phyloP scores from a whole-genome alignment of 2,888 invertebrate genomes.

The Habroteleia sp. region DNA sequence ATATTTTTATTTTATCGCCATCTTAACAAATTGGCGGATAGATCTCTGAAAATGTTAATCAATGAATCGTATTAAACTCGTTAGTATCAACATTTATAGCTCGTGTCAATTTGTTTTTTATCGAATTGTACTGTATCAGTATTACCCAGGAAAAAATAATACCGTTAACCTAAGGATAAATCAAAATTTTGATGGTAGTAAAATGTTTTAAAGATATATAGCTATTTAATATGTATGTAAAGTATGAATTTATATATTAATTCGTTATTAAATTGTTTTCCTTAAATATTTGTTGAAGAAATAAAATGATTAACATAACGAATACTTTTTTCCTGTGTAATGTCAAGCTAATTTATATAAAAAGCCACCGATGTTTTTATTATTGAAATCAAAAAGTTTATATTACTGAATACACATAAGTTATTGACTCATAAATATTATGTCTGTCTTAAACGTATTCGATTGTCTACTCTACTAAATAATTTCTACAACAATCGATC shows the following conservation, averaged over 20 bases:
- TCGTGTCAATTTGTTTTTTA: constrained; percentile 32
- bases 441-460: constrained; percentile 17
- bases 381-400: not conserved
- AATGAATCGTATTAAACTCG: constrained; percentile 35
- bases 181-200: too few relatives aligned
- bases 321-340: too few relatives aligned
- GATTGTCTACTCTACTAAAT: constrained; percentile 27
- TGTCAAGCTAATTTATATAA: too few relatives aligned
- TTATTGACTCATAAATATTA: constrained; percentile 9
- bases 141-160: constrained; percentile 13
- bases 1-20: too few relatives aligned
- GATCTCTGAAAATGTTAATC: constrained; percentile 36
- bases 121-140: constrained; percentile 46
- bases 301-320: too few relatives aligned
- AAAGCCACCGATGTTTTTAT: too few relatives aligned
- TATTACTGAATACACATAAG: not conserved
- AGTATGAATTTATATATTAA: too few relatives aligned
- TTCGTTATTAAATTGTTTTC: too few relatives aligned
- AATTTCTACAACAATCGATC: constrained; percentile 47
- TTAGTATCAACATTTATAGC: constrained; percentile 51
- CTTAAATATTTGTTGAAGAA: too few relatives aligned
- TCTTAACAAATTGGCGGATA: constrained; percentile 15
- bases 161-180: too few relatives aligned
- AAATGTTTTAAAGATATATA: too few relatives aligned
- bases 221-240: too few relatives aligned